These are phyloP conservation scores for Poecilobothrus nobilitatus DNA, from an alignment of 2,888 invertebrate genomes.

Conservation along the genomic window DNA sequence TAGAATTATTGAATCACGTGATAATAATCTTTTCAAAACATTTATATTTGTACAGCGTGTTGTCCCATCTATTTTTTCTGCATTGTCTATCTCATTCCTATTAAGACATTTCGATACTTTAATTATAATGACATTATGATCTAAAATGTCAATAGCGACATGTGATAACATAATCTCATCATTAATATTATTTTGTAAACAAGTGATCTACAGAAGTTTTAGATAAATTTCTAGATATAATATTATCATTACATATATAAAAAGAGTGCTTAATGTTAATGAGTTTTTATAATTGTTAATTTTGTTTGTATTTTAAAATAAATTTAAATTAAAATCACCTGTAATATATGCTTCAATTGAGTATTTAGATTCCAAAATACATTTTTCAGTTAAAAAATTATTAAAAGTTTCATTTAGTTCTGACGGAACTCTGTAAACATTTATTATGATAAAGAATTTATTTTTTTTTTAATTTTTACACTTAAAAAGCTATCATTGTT, in stretches of 20 bases:
- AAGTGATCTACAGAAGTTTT: background rate
- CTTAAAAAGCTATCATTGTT: background rate
- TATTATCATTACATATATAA: background rate
- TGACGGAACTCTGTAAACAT: background rate
- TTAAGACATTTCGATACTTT: too few relatives aligned
- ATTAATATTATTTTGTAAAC: too few relatives aligned
- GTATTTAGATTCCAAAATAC: background rate
- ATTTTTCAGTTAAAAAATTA: background rate
- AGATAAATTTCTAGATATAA: too few relatives aligned
- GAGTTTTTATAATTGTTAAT: background rate
- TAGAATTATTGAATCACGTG: too few relatives aligned
- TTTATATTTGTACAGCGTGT: too few relatives aligned
- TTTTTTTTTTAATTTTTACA: background rate
- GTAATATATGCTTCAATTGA: background rate
- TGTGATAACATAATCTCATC: too few relatives aligned
- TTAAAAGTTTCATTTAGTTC: background rate
- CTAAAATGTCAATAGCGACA: too few relatives aligned
- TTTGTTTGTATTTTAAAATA: background rate
- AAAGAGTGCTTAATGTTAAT: background rate
- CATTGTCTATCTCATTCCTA: too few relatives aligned
- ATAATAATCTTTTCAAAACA: too few relatives aligned
- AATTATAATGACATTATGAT: too few relatives aligned
- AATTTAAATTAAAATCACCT: too few relatives aligned
- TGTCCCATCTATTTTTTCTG: too few relatives aligned
- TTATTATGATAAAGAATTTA: background rate